phyloP scores from a whole-genome alignment of 2,888 invertebrate genomes.

The Coronaproctus castanopsis region DNA sequence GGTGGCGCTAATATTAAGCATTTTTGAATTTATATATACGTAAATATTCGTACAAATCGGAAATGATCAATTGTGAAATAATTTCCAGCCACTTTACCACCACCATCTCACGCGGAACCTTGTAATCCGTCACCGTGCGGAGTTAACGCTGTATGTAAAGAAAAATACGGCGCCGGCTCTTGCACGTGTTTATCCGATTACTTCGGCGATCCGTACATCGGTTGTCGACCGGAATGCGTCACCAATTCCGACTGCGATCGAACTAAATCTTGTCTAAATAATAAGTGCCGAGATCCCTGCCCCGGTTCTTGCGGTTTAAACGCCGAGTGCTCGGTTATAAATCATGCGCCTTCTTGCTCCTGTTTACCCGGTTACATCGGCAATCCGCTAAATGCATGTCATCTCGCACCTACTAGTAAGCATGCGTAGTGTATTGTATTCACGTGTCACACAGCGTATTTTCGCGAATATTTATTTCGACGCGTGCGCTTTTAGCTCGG shows the following conservation, averaged over 20 bases:
- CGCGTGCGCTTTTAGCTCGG: conserved; percentile 4
- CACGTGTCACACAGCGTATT: background rate
- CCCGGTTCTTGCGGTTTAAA: conserved; percentile 63
- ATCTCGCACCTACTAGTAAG: conserved; percentile 32
- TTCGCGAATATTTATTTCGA: conserved; percentile 14
- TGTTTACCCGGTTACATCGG: conserved; percentile 55
- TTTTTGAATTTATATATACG: too few species aligned
- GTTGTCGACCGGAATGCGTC: conserved; percentile 75
- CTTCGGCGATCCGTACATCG: conserved; percentile 65
- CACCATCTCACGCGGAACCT: conserved; percentile 28
- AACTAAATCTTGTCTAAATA: conserved; percentile 55
- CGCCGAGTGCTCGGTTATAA: conserved; percentile 59
- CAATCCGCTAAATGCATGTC: conserved; percentile 55
- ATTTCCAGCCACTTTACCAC: background rate
- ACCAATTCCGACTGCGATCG: conserved; percentile 62
- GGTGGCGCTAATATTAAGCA: too few species aligned
- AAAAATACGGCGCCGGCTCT: conserved; percentile 57
- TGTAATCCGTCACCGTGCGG: conserved; percentile 74
- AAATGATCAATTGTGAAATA: too few species aligned
- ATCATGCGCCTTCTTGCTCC: conserved; percentile 60
- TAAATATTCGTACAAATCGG: too few species aligned
- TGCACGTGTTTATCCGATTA: conserved; percentile 64
- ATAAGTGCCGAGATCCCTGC: conserved; percentile 68
- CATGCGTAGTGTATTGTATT: too few species aligned
- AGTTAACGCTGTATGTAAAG: conserved; percentile 63